phyloP scores from a whole-genome alignment of 1,140 invertebrate genomes.

The Bombus pyrosoma region DNA sequence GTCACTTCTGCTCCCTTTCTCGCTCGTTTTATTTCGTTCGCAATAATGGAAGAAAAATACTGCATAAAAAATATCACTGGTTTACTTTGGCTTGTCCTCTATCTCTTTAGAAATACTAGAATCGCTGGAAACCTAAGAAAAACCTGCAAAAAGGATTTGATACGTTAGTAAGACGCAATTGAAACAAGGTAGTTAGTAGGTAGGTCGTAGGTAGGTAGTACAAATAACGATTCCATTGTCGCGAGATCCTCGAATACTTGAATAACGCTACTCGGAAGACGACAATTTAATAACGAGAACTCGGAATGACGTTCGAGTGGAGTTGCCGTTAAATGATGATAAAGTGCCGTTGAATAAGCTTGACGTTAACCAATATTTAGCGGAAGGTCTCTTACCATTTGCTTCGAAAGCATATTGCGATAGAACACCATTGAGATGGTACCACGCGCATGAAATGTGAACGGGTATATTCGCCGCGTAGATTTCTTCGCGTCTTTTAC shows the following conservation, averaged over 20 bases:
- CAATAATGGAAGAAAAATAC: constrained; percentile 56
- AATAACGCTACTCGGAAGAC: no score
- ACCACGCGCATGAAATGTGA: constrained; percentile 2
- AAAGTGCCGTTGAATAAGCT: constrained; percentile 41
- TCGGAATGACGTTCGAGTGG: constrained; percentile 9
- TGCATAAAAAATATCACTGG: constrained; percentile 65
- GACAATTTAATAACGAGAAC: no score
- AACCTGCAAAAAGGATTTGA: constrained; percentile 22
- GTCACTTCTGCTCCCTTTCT: neutral
- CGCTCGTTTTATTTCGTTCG: neutral
- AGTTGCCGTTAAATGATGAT: constrained; percentile 40
- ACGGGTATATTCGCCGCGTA: constrained; percentile 1
- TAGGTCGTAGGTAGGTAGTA: no score
- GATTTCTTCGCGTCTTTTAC: constrained; percentile 11
- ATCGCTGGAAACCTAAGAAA: constrained; percentile 24
- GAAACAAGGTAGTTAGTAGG: neutral
- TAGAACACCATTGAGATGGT: neutral
- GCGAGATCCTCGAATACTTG: neutral
- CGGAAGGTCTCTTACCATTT: constrained; percentile 5
- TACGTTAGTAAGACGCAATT: neutral
- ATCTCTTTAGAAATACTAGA: constrained; percentile 7
- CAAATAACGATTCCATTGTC: neutral
- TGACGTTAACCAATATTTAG: constrained; percentile 43
- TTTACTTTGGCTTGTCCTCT: constrained; percentile 65
- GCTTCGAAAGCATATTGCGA: neutral